phyloP scores from a whole-genome alignment of 2,113 vertebrate genomes.

The Lagenorhynchus albirostris region DNA sequence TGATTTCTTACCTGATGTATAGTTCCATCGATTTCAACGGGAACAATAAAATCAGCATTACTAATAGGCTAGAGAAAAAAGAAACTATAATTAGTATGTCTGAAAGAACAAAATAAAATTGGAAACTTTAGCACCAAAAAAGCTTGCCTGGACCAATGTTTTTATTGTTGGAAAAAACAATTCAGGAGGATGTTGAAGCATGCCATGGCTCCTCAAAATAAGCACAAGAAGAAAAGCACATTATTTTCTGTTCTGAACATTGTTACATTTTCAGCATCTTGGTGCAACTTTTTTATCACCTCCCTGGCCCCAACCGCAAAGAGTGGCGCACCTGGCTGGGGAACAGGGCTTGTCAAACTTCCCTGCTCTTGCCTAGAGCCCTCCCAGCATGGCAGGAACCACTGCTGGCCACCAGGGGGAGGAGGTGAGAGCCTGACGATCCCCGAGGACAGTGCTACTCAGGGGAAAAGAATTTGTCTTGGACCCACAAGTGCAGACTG shows the following conservation, averaged over 20 bases:
- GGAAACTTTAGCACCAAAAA: slow-evolving; percentile 32
- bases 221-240: slow-evolving; percentile 21
- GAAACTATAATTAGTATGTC: slow-evolving; percentile 59
- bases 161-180: slow-evolving; percentile 42
- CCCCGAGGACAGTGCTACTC: background rate
- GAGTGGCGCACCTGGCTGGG: background rate
- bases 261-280: background rate
- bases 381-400: background rate
- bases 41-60: slow-evolving; percentile 99
- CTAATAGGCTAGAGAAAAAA: slow-evolving; percentile 91
- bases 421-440: background rate
- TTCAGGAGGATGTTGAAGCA: background rate
- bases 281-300: background rate
- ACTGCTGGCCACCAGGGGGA: slow-evolving; percentile 14
- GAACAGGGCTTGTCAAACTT: background rate
- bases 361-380: background rate
- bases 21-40: slow-evolving; percentile 98
- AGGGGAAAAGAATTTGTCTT: background rate
- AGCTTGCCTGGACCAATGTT: slow-evolving; percentile 24
- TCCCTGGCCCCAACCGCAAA: background rate
- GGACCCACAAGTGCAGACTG: background rate
- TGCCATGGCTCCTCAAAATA: slow-evolving; percentile 4
- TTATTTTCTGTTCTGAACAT: background rate
- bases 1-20: slow-evolving; percentile 93
- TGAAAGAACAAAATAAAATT: slow-evolving; percentile 4